These are phyloP conservation scores for Bombycilla garrulus DNA, from an alignment of 2,113 vertebrate species.

Conservation along the genomic window DNA sequence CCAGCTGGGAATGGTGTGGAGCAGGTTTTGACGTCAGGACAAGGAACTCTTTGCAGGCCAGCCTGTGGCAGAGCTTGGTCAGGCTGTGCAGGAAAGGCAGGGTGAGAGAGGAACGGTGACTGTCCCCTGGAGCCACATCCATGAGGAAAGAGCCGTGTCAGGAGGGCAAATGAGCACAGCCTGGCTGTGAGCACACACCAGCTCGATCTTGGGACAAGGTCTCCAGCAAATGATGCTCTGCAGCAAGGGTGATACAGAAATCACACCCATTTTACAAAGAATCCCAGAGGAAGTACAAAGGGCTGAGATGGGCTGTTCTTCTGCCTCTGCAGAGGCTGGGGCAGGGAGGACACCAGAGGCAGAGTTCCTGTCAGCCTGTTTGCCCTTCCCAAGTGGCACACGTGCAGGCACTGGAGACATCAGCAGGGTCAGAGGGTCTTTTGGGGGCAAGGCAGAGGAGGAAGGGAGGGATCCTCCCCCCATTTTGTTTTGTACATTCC, in stretches of 20 bases:
- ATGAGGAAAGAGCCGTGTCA: background rate
- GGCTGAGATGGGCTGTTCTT: background rate
- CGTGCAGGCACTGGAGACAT: accelerated
- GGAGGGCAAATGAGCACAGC: accelerated
- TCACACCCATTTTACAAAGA: background rate
- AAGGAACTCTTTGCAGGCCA: background rate
- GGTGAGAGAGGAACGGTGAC: background rate
- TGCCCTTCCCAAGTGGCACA: background rate
- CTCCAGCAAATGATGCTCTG: background rate
- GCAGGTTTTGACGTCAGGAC: background rate
- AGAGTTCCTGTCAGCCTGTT: background rate
- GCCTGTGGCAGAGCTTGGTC: background rate
- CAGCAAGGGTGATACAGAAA: background rate
- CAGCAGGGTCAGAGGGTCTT: background rate
- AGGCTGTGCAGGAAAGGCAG: background rate
- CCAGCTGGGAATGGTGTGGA: background rate
- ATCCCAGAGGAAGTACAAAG: background rate
- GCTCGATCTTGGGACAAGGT: background rate
- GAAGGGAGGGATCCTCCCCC: background rate
- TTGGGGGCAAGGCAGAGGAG: background rate
- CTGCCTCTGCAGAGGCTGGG: background rate
- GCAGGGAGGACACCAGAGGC: background rate
- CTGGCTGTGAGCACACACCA: background rate
- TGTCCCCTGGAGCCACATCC: background rate
- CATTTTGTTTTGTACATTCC: background rate